Percentiles rank a stretch among this genome's conserved stretches.
Evolutionary conservation across 2,113 vertebrate genomes (phyloP).

Genomic region (Rhinoderma darwinii): DNA sequence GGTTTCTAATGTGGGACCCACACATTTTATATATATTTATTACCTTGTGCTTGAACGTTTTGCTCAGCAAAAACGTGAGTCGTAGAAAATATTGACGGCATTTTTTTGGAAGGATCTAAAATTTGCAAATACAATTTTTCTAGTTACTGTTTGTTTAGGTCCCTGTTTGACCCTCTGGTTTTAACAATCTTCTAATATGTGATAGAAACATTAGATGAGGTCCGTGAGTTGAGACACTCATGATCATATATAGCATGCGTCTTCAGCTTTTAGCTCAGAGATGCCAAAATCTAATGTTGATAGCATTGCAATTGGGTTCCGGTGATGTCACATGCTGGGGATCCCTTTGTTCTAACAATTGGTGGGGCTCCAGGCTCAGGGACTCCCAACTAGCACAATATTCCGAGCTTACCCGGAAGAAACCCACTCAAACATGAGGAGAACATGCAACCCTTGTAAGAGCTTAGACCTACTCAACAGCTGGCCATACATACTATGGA

Average conservation of each 20-base stretch:
- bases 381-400: too few species aligned
- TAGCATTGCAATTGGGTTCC: too few species aligned
- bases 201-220: too few species aligned
- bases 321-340: too few species aligned
- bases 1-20: not conserved
- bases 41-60: not conserved
- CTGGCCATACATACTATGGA: too few species aligned
- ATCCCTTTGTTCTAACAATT: too few species aligned
- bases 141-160: not conserved
- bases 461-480: too few species aligned
- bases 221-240: not conserved
- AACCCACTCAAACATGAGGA: too few species aligned
- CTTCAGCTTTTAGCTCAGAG: not conserved
- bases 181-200: not conserved
- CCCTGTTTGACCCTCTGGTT: not conserved
- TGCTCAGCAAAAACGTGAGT: not conserved
- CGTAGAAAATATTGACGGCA: not conserved
- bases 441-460: too few species aligned
- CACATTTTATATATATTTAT: not conserved
- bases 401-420: too few species aligned
- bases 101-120: not conserved
- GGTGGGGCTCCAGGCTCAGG: too few species aligned
- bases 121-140: not conserved
- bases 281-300: not conserved
- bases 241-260: not conserved